Percentiles rank a stretch among this genome's conserved stretches.
These are phyloP conservation scores for Holothuria scabra DNA, from an alignment of 53 echinoderm and acorn worm genomes.

Conservation along the genomic window DNA sequence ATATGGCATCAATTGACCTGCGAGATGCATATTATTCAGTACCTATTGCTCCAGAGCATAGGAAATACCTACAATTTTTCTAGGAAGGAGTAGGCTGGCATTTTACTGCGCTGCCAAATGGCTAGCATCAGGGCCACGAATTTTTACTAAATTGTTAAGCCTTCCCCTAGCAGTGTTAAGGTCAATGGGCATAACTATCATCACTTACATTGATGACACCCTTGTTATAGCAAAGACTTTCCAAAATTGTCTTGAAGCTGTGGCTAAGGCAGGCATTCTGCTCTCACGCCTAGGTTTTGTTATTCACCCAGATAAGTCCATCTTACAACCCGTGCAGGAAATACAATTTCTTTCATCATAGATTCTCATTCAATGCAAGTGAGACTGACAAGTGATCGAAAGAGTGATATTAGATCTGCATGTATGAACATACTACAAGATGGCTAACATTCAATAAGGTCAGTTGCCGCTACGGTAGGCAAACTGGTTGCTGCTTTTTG, in stretches of 20 bases:
- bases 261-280: not conserved
- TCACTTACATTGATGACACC: constrained; percentile 44
- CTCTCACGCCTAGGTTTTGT: constrained; percentile 45
- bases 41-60: no score
- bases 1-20: no score
- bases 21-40: no score
- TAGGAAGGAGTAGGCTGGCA: no score
- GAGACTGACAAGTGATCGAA: constrained; percentile 35
- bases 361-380: constrained; percentile 43
- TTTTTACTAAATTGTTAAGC: constrained; percentile 63
- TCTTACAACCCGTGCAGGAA: constrained; percentile 51
- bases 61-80: no score
- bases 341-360: constrained; percentile 31
- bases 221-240: constrained; percentile 16
- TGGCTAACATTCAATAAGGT: not conserved
- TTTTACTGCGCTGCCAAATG: no score
- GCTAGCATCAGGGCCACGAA: constrained; percentile 49
- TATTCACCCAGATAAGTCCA: not conserved
- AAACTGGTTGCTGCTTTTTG: constrained; percentile 45
- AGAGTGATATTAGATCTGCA: not conserved
- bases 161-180: constrained; percentile 16
- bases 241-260: not conserved
- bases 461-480: constrained; percentile 44
- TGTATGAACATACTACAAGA: not conserved
- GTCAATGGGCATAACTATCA: constrained; percentile 21